These are phyloP conservation scores for Drosophila colorata DNA, from an alignment of 2,888 invertebrate species.

Conservation along the genomic window DNA sequence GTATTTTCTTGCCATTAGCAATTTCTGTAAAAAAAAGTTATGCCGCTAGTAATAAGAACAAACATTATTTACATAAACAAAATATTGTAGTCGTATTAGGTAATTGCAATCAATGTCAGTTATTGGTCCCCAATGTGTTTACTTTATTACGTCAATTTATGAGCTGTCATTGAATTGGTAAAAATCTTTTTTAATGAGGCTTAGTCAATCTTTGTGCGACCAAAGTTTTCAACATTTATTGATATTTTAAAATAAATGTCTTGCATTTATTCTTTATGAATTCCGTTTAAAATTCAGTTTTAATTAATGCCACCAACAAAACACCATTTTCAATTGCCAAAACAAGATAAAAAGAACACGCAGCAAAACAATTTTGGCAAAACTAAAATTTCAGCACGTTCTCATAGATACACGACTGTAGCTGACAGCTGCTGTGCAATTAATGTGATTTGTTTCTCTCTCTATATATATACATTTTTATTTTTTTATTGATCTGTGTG, in stretches of 20 bases:
- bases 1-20: too few relatives aligned
- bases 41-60: too few relatives aligned
- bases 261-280: neutral
- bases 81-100: neutral
- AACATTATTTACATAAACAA: constrained; percentile 1
- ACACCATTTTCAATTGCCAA: neutral
- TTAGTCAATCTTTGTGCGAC: neutral
- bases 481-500: constrained; percentile 34
- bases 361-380: constrained; percentile 11
- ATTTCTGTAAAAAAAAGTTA: too few relatives aligned
- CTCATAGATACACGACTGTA: constrained; percentile 25
- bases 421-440: constrained; percentile 45
- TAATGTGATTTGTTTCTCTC: constrained; percentile 48
- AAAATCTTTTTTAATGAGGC: constrained; percentile 24
- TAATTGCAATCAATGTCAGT: constrained; percentile 11
- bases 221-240: constrained; percentile 11
- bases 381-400: constrained; percentile 35
- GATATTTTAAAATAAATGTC: constrained; percentile 1
- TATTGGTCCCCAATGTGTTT: neutral
- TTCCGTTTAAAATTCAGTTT: constrained; percentile 11
- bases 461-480: constrained; percentile 6
- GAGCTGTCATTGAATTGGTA: constrained; percentile 6
- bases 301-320: constrained; percentile 16
- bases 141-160: constrained; percentile 13
- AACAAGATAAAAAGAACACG: constrained; percentile 6